These are phyloP conservation scores for Spea multiplicata DNA, from an alignment of 2,113 vertebrate genomes.

Conservation along the genomic window DNA sequence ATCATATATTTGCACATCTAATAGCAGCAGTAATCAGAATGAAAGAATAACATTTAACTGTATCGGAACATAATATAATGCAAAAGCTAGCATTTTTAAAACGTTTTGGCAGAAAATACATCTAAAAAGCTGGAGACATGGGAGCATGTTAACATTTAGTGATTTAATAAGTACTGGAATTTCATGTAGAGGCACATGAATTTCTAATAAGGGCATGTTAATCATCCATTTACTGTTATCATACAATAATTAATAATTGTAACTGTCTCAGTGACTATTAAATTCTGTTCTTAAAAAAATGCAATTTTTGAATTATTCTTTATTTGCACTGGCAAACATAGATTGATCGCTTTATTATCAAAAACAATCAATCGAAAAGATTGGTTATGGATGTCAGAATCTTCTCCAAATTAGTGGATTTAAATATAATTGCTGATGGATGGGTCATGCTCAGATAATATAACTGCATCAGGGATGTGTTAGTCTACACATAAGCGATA, in stretches of 20 bases:
- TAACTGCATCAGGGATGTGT: no score
- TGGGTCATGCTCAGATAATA: no score
- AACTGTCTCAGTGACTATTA: background rate
- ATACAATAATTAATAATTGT: background rate
- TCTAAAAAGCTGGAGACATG: no score
- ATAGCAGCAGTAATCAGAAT: background rate
- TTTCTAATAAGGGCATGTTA: background rate
- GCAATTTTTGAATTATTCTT: background rate
- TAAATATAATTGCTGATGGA: no score
- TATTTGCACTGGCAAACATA: background rate
- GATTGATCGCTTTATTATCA: no score
- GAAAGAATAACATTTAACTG: background rate
- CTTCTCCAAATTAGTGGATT: background rate
- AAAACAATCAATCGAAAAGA: background rate
- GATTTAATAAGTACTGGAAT: background rate
- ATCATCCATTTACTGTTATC: background rate
- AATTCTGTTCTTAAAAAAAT: background rate
- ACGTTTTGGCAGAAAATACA: no score
- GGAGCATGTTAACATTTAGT: background rate
- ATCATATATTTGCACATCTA: no score
- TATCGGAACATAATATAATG: background rate
- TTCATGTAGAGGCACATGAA: background rate
- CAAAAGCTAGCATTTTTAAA: no score
- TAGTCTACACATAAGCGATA: no score
- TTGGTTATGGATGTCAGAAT: background rate